Evolutionary conservation across 53 echinoderm and acorn worm genomes (phyloP).

Genomic region (Antedon mediterranea): DNA sequence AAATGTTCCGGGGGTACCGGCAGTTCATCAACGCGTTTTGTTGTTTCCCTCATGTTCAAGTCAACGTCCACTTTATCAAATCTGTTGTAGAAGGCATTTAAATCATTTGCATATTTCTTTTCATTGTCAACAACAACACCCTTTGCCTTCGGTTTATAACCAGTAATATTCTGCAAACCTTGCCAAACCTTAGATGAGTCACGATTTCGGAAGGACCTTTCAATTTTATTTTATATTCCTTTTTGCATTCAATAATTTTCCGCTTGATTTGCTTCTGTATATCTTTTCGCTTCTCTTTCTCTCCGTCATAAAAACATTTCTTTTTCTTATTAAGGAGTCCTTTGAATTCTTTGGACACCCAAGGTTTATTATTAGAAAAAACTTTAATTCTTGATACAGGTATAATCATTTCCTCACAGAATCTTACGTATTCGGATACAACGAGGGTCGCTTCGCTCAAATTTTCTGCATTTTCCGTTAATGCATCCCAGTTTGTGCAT

Average conservation of each 20-base stretch:
- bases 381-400: neutral
- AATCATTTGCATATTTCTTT: neutral
- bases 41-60: too few relatives aligned
- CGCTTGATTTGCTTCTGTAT: neutral
- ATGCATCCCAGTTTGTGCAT: conserved; percentile 14
- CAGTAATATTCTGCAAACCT: neutral
- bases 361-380: neutral
- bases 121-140: neutral
- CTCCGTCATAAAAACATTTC: neutral
- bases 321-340: neutral
- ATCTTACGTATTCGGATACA: conserved; percentile 9
- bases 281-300: too few relatives aligned
- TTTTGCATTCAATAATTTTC: neutral
- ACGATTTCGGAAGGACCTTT: neutral
- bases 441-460: neutral
- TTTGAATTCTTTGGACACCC: neutral
- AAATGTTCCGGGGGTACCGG: too few relatives aligned
- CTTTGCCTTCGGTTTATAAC: neutral
- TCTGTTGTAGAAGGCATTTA: neutral
- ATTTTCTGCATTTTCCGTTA: neutral
- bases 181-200: neutral
- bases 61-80: neutral
- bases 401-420: conserved; percentile 13
- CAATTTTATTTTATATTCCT: neutral
- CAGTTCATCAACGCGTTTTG: too few relatives aligned